Conservation (phyloP, 2,113 vertebrate genomes). For the Neolamprologus hecqui region DNA sequence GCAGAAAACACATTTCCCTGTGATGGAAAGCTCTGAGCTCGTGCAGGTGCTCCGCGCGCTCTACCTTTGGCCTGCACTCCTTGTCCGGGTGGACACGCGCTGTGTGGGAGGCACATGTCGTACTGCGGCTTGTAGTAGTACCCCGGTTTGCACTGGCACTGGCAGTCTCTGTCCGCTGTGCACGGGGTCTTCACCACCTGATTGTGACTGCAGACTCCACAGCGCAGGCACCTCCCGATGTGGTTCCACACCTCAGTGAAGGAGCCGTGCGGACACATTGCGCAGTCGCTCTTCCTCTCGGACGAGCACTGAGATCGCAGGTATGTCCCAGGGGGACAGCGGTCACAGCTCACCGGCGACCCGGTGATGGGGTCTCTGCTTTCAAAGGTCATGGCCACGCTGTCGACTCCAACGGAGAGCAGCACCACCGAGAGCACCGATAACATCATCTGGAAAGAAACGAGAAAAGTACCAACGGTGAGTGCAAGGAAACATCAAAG, state of each 20-base stretch:
- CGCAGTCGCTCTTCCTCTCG: slow-evolving; percentile 18
- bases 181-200: slow-evolving; percentile 37
- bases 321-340: slow-evolving; percentile 41
- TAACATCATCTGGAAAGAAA: not conserved
- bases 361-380: slow-evolving; percentile 1
- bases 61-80: slow-evolving; percentile 24
- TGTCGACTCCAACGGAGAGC: rapidly evolving
- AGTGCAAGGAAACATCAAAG: not conserved
- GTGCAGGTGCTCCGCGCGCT: not conserved
- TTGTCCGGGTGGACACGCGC: slow-evolving; percentile 28
- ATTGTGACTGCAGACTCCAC: slow-evolving; percentile 33
- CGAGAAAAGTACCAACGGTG: not conserved
- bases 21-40: not conserved
- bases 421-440: not conserved
- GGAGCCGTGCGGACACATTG: slow-evolving; percentile 28
- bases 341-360: not conserved
- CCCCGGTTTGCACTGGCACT: slow-evolving; percentile 48
- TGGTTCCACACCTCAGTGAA: slow-evolving; percentile 68
- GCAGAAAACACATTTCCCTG: not conserved
- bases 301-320: slow-evolving; percentile 36
- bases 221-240: slow-evolving; percentile 50
- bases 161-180: not conserved
- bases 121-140: slow-evolving; percentile 3
- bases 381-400: not conserved
- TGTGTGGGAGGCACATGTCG: slow-evolving; percentile 39